Evolutionary conservation across 2,797 vertebrate species (phyloP), one percentile per base, ranked within the genome.

Genomic region (Rhabdophis nuchalis): DNA sequence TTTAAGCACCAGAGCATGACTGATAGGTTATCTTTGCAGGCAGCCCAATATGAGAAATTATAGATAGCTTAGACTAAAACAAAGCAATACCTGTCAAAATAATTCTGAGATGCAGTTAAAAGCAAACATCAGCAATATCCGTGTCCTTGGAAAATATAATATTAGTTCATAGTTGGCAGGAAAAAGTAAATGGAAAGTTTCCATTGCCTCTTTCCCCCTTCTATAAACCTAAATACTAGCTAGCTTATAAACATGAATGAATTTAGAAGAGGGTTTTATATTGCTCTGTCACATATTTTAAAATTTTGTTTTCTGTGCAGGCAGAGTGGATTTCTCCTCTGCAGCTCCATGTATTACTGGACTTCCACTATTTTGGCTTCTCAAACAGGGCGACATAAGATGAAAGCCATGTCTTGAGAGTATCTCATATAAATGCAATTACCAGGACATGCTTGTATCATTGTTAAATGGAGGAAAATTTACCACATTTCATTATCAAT

Each of bases 181-280:
- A 52, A 36, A 85, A 94, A 93, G 87, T 82, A 91, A 87, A 1
- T 54, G 92, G 89, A 94, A 36, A 68, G 86, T 86, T 41, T 72
- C 53, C 52, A 11, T 27, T 60, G 7, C 41, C 9, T 2, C 6
- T 13, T 9, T 50, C 14, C 9, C 14, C 68, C 85, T 56, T 23
- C 89, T 93, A 92, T 94, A 95, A 93, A 94, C 93, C 29, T 13
- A 32, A 95, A 92, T 56, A 86, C 29, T 18, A 8, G 29, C 29
- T 18, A 8, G 29, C n/a, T 86, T 41, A 20, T 91, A 93, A 85
- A 92, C 77, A 57, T 61, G 6, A 89, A 82, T 25, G 41, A 72
- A 52, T 23, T 53, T 50, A 14, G 60, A 9, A 18, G 0, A 0
- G 4, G 52, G 9, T 58, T 82, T 94, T 92, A 85, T 57, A 46